These are phyloP conservation scores for Margarornis squamiger DNA, from an alignment of 2,797 vertebrate species.

Conservation along the genomic window DNA sequence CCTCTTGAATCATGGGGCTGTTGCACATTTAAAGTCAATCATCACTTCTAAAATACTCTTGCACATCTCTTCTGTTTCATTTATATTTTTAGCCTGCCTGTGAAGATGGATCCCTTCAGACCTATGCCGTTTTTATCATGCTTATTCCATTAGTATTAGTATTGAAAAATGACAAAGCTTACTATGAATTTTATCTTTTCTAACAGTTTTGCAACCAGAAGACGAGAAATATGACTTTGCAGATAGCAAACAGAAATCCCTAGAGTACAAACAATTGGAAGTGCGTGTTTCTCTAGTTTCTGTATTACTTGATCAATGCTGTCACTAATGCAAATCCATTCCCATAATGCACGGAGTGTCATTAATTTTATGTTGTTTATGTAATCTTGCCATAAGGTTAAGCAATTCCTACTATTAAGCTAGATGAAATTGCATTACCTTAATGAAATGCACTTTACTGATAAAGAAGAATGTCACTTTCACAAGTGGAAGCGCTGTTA, in stretches of 20 bases:
- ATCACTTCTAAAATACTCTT: neutral
- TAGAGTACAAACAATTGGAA: constrained; percentile 40
- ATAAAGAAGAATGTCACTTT: constrained; percentile 86
- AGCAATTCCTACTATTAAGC: constrained; percentile 82
- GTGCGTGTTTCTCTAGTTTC: constrained; percentile 39
- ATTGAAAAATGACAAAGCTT: neutral
- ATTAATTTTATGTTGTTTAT: constrained; percentile 83
- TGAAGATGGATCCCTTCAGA: neutral
- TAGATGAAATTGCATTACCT: constrained; percentile 82
- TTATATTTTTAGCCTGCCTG: neutral
- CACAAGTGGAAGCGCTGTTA: constrained; percentile 83
- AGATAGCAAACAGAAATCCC: constrained; percentile 9
- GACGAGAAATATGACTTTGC: neutral
- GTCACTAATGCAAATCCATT: constrained; percentile 77
- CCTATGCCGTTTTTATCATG: neutral
- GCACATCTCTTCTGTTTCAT: neutral
- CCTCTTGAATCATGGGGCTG: neutral
- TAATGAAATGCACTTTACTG: constrained; percentile 85
- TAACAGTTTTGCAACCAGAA: neutral
- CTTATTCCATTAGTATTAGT: neutral
- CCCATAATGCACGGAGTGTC: constrained; percentile 67
- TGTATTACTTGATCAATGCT: constrained; percentile 73
- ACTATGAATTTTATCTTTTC: neutral
- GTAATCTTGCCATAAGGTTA: constrained; percentile 83
- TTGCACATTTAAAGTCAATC: neutral